Evolutionary conservation across 2,888 invertebrate species (phyloP).

Genomic region (Monochamus alternatus): DNA sequence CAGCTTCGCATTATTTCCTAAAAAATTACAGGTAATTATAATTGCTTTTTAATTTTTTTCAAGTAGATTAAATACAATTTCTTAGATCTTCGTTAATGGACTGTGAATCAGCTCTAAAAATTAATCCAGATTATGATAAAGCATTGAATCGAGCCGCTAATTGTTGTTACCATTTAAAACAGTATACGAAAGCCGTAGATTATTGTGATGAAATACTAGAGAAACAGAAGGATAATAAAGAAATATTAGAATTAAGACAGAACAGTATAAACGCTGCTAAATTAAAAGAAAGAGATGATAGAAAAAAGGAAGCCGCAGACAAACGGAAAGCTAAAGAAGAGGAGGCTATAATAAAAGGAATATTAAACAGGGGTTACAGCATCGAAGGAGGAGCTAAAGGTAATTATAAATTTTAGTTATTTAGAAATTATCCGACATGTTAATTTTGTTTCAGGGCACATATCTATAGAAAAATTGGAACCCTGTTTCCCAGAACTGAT

Average conservation of each 20-base stretch:
- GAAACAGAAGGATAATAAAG: constrained; percentile 74
- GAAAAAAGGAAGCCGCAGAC: constrained; percentile 65
- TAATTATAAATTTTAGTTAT: not conserved
- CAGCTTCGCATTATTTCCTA: constrained; percentile 89
- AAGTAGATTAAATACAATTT: not conserved
- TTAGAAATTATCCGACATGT: not conserved
- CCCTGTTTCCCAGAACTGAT: constrained; percentile 80
- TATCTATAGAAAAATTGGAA: constrained; percentile 74
- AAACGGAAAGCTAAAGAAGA: constrained; percentile 71
- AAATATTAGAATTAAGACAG: constrained; percentile 73
- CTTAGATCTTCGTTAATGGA: constrained; percentile 83
- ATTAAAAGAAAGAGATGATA: constrained; percentile 73
- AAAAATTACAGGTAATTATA: constrained; percentile 80
- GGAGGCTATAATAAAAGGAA: constrained; percentile 70
- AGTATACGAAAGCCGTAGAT: constrained; percentile 81
- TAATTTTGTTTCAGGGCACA: constrained; percentile 54
- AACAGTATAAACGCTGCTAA: constrained; percentile 74
- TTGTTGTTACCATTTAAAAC: constrained; percentile 78
- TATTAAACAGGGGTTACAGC: constrained; percentile 71
- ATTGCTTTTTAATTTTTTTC: no score
- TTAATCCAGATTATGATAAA: constrained; percentile 85
- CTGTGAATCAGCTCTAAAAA: constrained; percentile 83
- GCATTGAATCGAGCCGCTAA: constrained; percentile 83
- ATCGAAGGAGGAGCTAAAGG: constrained; percentile 72
- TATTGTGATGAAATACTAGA: constrained; percentile 81